Conservation (phyloP, 2,113 vertebrate genomes). For the Isurus oxyrinchus region DNA sequence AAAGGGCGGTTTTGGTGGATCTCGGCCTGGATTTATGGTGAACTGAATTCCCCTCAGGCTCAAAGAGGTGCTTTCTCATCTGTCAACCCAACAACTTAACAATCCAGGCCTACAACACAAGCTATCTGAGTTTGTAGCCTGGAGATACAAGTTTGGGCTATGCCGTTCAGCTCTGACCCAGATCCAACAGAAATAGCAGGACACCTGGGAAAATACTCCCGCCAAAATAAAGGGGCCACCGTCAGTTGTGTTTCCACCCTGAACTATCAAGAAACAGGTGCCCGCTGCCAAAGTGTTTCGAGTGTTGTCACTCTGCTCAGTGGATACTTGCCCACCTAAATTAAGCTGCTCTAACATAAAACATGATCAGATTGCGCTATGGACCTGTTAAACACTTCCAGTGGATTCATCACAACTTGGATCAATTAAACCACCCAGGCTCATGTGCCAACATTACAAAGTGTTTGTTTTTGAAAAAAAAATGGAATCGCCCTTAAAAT, state of each 20-base stretch:
- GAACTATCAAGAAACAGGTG: not conserved
- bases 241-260: not conserved
- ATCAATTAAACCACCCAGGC: not conserved
- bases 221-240: not conserved
- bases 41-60: not conserved
- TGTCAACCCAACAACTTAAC: not conserved
- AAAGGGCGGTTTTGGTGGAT: not conserved
- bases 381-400: not conserved
- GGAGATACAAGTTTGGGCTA: not conserved
- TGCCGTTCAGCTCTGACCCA: not conserved
- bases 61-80: not conserved
- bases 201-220: not conserved
- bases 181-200: not conserved
- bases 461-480: not conserved
- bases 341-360: not conserved
- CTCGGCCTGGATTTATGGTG: not conserved
- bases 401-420: not conserved
- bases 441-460: not conserved
- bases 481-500: not conserved
- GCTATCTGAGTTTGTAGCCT: not conserved
- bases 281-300: not conserved
- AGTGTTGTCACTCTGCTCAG: not conserved
- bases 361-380: not conserved
- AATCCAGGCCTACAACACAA: not conserved
- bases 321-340: not conserved